These are phyloP conservation scores for Pristionchus pacificus DNA, from an alignment of 1,140 invertebrate species.

Conservation along the genomic window DNA sequence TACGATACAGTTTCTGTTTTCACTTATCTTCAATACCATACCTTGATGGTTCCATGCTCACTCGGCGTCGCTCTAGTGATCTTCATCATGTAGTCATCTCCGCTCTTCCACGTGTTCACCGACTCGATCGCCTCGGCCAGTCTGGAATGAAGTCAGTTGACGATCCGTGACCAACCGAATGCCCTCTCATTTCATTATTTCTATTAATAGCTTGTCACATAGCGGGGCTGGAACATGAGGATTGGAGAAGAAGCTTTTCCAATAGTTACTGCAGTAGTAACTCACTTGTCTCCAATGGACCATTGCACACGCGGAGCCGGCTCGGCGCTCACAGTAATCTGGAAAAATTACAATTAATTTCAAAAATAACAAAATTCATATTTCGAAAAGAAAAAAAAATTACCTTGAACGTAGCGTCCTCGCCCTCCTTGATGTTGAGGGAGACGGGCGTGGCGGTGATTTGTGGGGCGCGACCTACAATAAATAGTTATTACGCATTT, in stretches of 20 bases:
- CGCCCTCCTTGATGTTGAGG: conserved; percentile 59
- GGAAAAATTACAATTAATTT: too few relatives aligned
- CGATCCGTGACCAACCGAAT: too few relatives aligned
- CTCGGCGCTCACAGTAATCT: conserved; percentile 65
- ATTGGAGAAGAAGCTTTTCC: too few relatives aligned
- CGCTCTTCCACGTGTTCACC: conserved; percentile 15
- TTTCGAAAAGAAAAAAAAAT: not conserved
- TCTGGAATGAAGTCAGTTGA: too few relatives aligned
- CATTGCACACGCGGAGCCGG: conserved; percentile 57
- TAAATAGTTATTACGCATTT: too few relatives aligned
- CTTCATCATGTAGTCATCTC: conserved; percentile 21
- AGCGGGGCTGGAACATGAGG: too few relatives aligned
- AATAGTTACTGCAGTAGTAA: too few relatives aligned
- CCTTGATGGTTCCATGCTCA: conserved; percentile 25
- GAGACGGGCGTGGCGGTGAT: conserved; percentile 27
- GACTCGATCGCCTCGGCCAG: conserved; percentile 47
- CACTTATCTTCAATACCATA: not conserved
- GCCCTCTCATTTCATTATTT: too few relatives aligned
- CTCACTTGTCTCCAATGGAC: conserved; percentile 55
- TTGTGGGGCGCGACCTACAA: conserved; percentile 32
- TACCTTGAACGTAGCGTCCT: conserved; percentile 74
- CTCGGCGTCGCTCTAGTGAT: conserved; percentile 22
- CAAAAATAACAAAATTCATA: not conserved
- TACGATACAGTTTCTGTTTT: too few relatives aligned
- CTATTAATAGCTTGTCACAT: too few relatives aligned